phyloP scores from a whole-genome alignment of 2,888 invertebrate species.

The Ophion obscuratus region DNA sequence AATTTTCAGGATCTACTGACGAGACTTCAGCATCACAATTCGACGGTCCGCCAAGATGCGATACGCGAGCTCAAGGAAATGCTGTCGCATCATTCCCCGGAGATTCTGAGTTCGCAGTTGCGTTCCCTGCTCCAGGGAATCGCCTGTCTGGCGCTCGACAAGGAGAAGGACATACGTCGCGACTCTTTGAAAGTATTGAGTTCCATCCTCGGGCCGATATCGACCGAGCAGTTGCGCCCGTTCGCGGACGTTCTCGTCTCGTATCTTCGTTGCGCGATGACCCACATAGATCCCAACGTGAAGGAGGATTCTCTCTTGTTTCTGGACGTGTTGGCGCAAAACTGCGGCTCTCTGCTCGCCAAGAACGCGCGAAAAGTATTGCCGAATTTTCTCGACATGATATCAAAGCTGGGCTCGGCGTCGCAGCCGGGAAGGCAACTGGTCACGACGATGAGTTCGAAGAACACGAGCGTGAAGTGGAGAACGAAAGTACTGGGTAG shows the following conservation, averaged over 20 bases:
- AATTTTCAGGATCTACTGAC: slow-evolving; percentile 87
- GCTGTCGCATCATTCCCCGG: slow-evolving; percentile 83
- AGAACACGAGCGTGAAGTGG: slow-evolving; percentile 92
- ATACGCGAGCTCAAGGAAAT: slow-evolving; percentile 87
- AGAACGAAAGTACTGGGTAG: slow-evolving; percentile 90
- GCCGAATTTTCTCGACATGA: slow-evolving; percentile 93
- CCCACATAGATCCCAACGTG: slow-evolving; percentile 92
- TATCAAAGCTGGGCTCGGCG: slow-evolving; percentile 90
- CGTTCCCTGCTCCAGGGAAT: slow-evolving; percentile 89
- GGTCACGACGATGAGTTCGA: slow-evolving; percentile 89
- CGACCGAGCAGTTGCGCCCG: slow-evolving; percentile 87
- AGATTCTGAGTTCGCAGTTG: slow-evolving; percentile 86
- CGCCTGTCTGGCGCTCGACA: slow-evolving; percentile 89
- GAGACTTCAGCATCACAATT: slow-evolving; percentile 91
- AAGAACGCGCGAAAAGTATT: slow-evolving; percentile 89
- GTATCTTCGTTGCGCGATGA: slow-evolving; percentile 95
- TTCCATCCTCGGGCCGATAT: slow-evolving; percentile 84
- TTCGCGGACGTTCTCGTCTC: slow-evolving; percentile 92
- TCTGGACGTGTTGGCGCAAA: slow-evolving; percentile 90
- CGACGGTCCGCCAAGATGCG: slow-evolving; percentile 88
- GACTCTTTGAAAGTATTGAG: slow-evolving; percentile 86
- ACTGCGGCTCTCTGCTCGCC: slow-evolving; percentile 88
- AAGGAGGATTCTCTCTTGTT: slow-evolving; percentile 93
- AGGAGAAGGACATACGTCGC: slow-evolving; percentile 87
- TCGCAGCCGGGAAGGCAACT: slow-evolving; percentile 89